These are phyloP conservation scores for Rhagium mordax DNA, from an alignment of 2,888 invertebrate species.

Conservation along the genomic window DNA sequence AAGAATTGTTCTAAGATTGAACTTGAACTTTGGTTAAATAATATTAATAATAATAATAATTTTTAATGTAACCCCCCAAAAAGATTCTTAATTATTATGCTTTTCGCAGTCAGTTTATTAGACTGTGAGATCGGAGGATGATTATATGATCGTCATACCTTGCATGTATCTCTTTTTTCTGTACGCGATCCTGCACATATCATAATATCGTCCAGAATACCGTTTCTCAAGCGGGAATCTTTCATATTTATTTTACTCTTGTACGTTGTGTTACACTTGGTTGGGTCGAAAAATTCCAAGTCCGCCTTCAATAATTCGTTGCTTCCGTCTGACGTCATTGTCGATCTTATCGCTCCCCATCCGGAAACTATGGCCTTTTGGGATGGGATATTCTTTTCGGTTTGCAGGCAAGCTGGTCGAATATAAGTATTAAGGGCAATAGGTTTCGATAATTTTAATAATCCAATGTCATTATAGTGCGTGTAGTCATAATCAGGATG, in stretches of 20 bases:
- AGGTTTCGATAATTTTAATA: constrained; percentile 66
- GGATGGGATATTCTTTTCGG: constrained; percentile 44
- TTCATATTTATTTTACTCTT: constrained; percentile 45
- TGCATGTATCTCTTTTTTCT: constrained; percentile 55
- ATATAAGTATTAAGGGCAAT: constrained; percentile 66
- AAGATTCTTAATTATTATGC: too few species aligned
- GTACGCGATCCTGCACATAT: constrained; percentile 61
- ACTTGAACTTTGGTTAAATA: too few species aligned
- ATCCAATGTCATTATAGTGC: constrained; percentile 72
- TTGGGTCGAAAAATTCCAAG: constrained; percentile 33
- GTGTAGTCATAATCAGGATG: constrained; percentile 68
- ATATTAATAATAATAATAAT: too few species aligned
- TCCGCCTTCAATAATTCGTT: constrained; percentile 68
- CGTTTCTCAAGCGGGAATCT: constrained; percentile 21
- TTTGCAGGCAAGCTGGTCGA: constrained; percentile 70
- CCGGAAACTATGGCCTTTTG: constrained; percentile 68
- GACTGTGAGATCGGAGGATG: too few species aligned
- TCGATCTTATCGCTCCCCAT: constrained; percentile 69
- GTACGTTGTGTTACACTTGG: constrained; percentile 39
- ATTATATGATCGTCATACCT: too few species aligned
- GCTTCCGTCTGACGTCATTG: constrained; percentile 58
- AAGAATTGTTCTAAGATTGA: too few species aligned
- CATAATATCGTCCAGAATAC: constrained; percentile 52
- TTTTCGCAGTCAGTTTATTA: too few species aligned
- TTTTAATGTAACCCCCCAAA: too few species aligned